phyloP scores from a whole-genome alignment of 2,113 vertebrate species.

The Probosciger aterrimus region DNA sequence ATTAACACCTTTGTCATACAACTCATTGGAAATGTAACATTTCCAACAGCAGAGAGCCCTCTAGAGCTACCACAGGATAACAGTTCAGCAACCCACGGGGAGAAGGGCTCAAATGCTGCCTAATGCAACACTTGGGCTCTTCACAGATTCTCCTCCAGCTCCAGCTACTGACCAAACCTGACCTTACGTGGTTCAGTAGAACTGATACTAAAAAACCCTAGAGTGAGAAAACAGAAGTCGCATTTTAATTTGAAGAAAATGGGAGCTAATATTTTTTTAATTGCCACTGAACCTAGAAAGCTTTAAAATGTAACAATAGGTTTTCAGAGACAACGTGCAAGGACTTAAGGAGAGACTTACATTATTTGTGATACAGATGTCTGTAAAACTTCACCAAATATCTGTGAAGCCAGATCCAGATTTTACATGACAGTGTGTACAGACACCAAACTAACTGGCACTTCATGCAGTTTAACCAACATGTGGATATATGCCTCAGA shows the following conservation, averaged over 20 bases:
- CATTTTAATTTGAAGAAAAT: not conserved
- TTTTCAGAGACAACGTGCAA: rapidly evolving
- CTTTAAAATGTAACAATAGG: not conserved
- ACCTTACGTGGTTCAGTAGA: not conserved
- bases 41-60: conserved; percentile 66
- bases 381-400: not conserved
- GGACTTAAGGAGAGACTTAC: not conserved
- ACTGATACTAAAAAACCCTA: not conserved
- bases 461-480: not conserved
- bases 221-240: not conserved
- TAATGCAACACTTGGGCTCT: not conserved
- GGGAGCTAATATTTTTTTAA: not conserved
- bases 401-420: not conserved
- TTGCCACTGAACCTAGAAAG: not conserved
- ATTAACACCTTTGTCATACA: not conserved
- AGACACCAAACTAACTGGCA: not conserved
- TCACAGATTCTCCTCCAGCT: not conserved
- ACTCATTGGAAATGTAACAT: not conserved
- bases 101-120: not conserved
- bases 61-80: conserved; percentile 51
- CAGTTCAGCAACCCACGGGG: not conserved
- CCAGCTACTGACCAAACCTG: not conserved
- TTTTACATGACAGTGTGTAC: not conserved
- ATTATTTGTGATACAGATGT: not conserved
- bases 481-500: not conserved